Evolutionary conservation across 2,797 vertebrate species (phyloP).

Genomic region (Pantherophis vulpinus): DNA sequence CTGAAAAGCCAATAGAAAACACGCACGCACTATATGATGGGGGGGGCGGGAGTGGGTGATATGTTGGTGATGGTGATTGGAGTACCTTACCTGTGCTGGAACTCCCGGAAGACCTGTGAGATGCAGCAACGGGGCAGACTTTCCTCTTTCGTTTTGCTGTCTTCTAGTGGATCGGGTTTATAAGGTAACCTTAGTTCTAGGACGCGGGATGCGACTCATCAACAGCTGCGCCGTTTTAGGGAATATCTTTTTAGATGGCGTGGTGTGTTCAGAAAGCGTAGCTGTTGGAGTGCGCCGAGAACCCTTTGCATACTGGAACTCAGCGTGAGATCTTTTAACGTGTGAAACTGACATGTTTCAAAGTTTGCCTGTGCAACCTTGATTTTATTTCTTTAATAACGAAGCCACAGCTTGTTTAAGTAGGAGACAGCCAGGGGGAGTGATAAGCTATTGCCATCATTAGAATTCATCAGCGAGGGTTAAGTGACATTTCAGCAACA

Average conservation of each 20-base stretch:
- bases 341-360: neutral
- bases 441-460: neutral
- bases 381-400: neutral
- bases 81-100: neutral
- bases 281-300: too few relatives aligned
- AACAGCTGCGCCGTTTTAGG: neutral
- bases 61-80: neutral
- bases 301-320: neutral
- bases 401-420: too few relatives aligned
- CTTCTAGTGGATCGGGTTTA: neutral
- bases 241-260: neutral
- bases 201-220: too few relatives aligned
- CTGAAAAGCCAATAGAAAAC: fast-evolving
- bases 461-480: neutral
- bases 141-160: neutral
- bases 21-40: neutral
- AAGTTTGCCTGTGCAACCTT: neutral
- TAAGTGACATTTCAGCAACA: neutral
- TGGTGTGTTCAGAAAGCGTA: neutral
- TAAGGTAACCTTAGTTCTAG: too few relatives aligned
- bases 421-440: too few relatives aligned
- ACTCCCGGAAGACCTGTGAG: neutral
- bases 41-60: neutral
- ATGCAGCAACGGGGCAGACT: neutral
- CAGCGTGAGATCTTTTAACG: neutral